Conservation (phyloP, 2,113 vertebrate species). For the Mustela lutreola region DNA sequence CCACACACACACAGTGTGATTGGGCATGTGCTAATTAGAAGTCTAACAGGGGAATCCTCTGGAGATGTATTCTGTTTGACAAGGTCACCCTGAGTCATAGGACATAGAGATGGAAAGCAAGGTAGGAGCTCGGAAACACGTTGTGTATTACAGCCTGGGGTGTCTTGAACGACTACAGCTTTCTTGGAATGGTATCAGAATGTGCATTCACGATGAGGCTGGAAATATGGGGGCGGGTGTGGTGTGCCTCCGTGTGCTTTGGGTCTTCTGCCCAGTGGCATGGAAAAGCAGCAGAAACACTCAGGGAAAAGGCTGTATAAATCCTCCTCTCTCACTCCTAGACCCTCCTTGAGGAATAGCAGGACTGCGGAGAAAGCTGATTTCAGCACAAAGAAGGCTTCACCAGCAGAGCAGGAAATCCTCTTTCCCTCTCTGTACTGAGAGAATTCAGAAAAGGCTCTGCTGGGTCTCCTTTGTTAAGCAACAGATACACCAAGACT, state of each 20-base stretch:
- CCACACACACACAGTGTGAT: not conserved
- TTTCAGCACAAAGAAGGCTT: not conserved
- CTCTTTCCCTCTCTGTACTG: not conserved
- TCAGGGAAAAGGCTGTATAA: not conserved
- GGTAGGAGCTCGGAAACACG: not conserved
- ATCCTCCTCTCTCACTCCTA: not conserved
- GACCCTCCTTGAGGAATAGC: not conserved
- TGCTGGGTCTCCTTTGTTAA: not conserved
- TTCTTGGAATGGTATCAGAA: not conserved
- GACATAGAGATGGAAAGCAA: not conserved
- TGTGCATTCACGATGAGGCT: not conserved
- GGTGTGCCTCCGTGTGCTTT: not conserved
- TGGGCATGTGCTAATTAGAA: not conserved
- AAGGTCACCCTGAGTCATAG: not conserved
- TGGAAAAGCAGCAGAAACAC: not conserved
- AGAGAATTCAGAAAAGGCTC: slow-evolving; percentile 17
- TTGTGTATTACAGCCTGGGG: not conserved
- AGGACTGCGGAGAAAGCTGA: not conserved
- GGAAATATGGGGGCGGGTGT: fast-evolving
- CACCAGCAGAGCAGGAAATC: not conserved
- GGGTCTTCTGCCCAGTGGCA: not conserved
- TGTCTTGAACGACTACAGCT: not conserved
- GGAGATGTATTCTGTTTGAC: not conserved
- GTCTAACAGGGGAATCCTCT: slow-evolving; percentile 6
- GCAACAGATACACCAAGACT: not conserved